Conservation (phyloP, 2,113 vertebrate genomes). For the Eudorcas thomsonii region DNA sequence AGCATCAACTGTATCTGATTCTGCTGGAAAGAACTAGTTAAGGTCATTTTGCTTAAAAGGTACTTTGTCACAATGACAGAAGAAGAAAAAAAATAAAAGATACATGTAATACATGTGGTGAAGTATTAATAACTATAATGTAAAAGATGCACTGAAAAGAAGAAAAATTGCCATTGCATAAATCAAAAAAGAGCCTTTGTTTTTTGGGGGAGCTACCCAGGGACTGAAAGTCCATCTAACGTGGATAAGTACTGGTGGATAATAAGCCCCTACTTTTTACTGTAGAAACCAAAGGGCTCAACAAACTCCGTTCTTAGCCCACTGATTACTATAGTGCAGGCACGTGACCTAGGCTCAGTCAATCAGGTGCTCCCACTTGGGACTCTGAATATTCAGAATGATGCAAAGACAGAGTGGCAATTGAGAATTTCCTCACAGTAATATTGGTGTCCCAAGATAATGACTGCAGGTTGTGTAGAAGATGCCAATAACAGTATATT, state of each 20-base stretch:
- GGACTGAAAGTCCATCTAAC: background rate
- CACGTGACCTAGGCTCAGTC: background rate
- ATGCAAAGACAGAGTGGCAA: background rate
- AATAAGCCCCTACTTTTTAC: background rate
- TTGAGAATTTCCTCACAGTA: background rate
- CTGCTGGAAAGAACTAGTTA: background rate
- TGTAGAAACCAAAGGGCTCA: background rate
- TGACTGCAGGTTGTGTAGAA: background rate
- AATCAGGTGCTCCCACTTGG: background rate
- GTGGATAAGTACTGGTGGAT: background rate
- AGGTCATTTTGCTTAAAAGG: background rate
- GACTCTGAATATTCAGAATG: background rate
- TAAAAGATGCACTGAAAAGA: background rate
- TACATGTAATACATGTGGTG: background rate
- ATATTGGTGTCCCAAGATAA: background rate
- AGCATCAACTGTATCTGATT: background rate
- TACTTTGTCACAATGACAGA: background rate
- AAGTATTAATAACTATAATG: background rate
- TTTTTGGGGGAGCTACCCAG: background rate
- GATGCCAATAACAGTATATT: background rate
- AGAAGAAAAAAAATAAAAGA: background rate
- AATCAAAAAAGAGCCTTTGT: background rate
- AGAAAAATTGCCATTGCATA: background rate
- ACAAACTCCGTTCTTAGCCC: background rate
- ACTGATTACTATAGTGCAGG: background rate